Evolutionary conservation across 1,140 invertebrate genomes (phyloP).

Genomic region (Coboldia fuscipes): DNA sequence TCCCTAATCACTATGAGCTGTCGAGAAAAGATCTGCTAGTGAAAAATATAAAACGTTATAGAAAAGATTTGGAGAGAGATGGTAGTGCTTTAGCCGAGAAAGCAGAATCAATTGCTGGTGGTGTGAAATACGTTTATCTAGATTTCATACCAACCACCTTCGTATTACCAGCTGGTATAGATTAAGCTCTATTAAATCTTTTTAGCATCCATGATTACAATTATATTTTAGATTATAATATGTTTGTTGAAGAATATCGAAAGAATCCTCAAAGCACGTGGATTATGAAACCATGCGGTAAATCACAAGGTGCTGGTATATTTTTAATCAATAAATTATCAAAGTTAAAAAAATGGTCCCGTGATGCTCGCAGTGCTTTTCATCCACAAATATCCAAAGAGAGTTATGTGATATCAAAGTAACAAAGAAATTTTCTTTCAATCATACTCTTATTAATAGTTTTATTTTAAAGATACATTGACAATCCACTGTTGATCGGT

Average conservation of each 20-base stretch:
- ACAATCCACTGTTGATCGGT: conserved; percentile 63
- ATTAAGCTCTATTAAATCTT: conserved; percentile 1
- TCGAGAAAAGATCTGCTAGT: conserved; percentile 86
- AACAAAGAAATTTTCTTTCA: conserved; percentile 5
- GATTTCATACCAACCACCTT: conserved; percentile 89
- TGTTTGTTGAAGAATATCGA: conserved; percentile 87
- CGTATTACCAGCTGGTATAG: conserved; percentile 58
- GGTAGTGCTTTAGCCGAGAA: conserved; percentile 67
- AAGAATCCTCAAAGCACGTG: conserved; percentile 82
- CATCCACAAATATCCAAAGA: conserved; percentile 69
- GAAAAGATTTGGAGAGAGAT: conserved; percentile 77
- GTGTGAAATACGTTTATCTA: conserved; percentile 54
- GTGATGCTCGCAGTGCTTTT: conserved; percentile 54
- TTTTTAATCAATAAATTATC: conserved; percentile 77
- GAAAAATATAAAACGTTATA: conserved; percentile 87
- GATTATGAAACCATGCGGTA: conserved; percentile 95
- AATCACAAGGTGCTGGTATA: conserved; percentile 72
- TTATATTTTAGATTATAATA: conserved; percentile 52
- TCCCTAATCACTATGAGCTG: conserved; percentile 87
- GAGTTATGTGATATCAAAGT: conserved; percentile 74
- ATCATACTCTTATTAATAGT: conserved; percentile 3
- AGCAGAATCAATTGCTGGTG: conserved; percentile 34
- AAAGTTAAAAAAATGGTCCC: conserved; percentile 71
- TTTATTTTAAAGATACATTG: conserved; percentile 40
- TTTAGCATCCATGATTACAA: background rate